Base-by-base conservation (phyloP, 2,888 invertebrate genomes). In the Pyrocoelia pectoralis region DNA sequence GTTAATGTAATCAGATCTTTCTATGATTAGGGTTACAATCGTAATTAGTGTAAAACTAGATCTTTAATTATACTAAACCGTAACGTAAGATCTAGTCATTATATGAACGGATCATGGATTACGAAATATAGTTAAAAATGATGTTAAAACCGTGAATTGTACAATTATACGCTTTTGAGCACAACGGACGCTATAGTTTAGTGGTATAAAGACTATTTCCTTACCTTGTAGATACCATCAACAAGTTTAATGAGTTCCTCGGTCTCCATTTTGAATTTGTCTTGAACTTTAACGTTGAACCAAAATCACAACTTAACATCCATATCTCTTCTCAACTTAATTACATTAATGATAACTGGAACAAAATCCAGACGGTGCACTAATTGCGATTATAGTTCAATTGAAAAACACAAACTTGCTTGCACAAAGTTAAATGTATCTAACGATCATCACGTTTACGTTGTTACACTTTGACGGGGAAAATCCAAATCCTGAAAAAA, bases 161-260 rank as follows among this genome's bases (percentile, higher is more conserved):
- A 9, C n/a, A 46, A 46, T 46, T 46, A 17, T 10, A 46, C n/a
- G 17, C 17, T 17, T 46, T 17, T 46, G 17, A 3, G 17, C 43
- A n/a, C 43, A 14, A 15, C 14, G 12, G 10, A 19, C 19, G 9
- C 9, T 15, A 18, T 5, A 12, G 8, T 10, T 50, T n/a, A 13
- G 13, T 13, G 4, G 18, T 12, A 28, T 24, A 12, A 28, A 48
- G 13, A 50, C 14, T 24, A 38, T 41, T 41, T n/a, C 65, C 83
- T 83, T 84, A 94, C 94, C 91, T 94, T 94, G 83, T 94, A 94
- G 79, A 94, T 94, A 76, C 93, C 93, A 83, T 94, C 94, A 76
- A 94, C 94, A 76, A 94, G 89, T 85, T 93, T 93, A 79, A 93
- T 93, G 74, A 94, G 89, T 84, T 94, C 94, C 82, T 94, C 94